Base-by-base conservation (phyloP, 2,113 vertebrate species). In the Illadopsis cleaveri region DNA sequence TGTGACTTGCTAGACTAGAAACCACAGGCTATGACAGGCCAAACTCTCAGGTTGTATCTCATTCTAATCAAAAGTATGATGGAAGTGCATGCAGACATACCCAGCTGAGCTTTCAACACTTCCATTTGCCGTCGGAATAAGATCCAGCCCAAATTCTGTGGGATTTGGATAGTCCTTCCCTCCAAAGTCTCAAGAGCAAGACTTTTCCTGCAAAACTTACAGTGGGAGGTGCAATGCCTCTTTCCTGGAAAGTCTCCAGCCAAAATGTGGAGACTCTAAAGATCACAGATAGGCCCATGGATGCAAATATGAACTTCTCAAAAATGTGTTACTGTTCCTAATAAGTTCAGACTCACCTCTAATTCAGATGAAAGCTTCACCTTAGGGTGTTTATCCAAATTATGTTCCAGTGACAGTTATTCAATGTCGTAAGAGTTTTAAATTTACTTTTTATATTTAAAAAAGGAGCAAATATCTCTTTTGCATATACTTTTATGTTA, bases 1-100 rank as follows among this genome's bases (percentile, higher is more conserved):
- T 95, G 89, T 96, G 94, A 96, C 95, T 91, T 84, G 95, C 65
- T 91, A 76, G 93, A 57, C 96, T 86, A 95, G 93, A 96, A 97
- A 95, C 70, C 95, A 96, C 96, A 96, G 77, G 95, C 91, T 91
- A 69, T 77, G 79, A 94, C 95, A 96, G 85, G 95, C 92, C 64
- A 89, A 57, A 87, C 65, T 82, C 94, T 69, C 77, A 68, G n/a
- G 42, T 94, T 96, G 18, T 93, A 95, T 96, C 93, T 92, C 91
- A 71, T 71, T 93, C 80, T 94, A 95, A 95, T 87, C 89, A 94
- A 78, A 93, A 82, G 33, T 40, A 56, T 70, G 80, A 95, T 78
- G 80, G 93, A 91, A 94, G 44, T 61, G 24, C 73, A 84, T 72
- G 53, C 60, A 94, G 89, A 86, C 62, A 65, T 84, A 82, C 33